These are phyloP conservation scores for Antheraea assamensis DNA, from an alignment of 2,888 invertebrate species.

Conservation along the genomic window DNA sequence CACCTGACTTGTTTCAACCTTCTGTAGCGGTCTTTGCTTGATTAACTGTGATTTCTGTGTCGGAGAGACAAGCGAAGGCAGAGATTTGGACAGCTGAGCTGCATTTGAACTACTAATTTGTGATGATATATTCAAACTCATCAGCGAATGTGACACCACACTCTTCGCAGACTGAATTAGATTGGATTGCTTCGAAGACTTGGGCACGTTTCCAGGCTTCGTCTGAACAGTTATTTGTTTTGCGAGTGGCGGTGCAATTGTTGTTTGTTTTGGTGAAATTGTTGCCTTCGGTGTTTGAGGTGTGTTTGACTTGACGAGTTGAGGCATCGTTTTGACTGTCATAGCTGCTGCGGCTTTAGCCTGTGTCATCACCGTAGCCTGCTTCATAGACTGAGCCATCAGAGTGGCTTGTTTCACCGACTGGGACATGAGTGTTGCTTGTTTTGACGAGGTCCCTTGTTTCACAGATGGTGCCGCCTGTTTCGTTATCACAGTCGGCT, in stretches of 20 bases:
- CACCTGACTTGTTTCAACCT: conserved; percentile 43
- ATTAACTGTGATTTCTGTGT: conserved; percentile 63
- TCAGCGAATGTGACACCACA: conserved; percentile 20
- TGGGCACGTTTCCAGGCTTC: conserved; percentile 12
- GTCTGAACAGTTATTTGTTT: conserved; percentile 30
- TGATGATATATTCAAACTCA: conserved; percentile 20
- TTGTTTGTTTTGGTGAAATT: conserved; percentile 20
- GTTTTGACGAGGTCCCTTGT: conserved; percentile 29
- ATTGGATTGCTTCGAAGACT: conserved; percentile 17
- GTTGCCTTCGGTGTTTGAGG: conserved; percentile 22
- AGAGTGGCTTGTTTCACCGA: conserved; percentile 58
- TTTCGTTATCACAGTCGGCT: conserved; percentile 31
- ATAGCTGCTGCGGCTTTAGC: conserved; percentile 11
- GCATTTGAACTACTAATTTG: conserved; percentile 30
- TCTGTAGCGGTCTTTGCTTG: conserved; percentile 63
- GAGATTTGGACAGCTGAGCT: conserved; percentile 45
- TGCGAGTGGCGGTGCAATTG: neutral
- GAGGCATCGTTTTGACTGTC: conserved; percentile 31
- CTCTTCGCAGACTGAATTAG: conserved; percentile 9
- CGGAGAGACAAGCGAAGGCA: conserved; percentile 55
- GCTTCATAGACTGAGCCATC: conserved; percentile 51
- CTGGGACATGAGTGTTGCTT: conserved; percentile 52
- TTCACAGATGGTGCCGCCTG: conserved; percentile 24
- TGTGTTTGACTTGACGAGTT: conserved; percentile 13
- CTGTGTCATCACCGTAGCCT: conserved; percentile 35